A percentile compares a stretch with the other conserved stretches of the same genome.
Conservation (phyloP, 1,140 invertebrate genomes). For the Cardiocondyla obscurior region DNA sequence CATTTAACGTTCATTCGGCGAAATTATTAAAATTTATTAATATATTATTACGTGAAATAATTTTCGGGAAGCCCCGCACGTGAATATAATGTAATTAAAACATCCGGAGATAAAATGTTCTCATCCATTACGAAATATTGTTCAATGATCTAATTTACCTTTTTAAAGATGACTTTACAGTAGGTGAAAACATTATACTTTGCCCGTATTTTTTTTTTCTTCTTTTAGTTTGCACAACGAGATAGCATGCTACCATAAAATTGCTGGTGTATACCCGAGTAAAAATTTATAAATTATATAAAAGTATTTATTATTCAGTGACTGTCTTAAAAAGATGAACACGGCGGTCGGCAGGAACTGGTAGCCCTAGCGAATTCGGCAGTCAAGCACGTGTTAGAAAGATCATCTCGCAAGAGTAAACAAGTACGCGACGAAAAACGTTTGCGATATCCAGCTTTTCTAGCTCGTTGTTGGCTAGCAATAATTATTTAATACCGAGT, state of each 20-base stretch:
- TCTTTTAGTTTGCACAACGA: background rate
- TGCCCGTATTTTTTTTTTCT: background rate
- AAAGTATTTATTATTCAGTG: too few relatives aligned
- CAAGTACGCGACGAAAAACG: too few relatives aligned
- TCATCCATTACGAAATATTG: background rate
- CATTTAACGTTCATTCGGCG: background rate
- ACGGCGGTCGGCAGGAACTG: too few relatives aligned
- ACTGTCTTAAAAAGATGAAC: too few relatives aligned
- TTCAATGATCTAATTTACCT: background rate
- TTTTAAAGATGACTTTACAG: background rate
- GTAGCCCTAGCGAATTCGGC: too few relatives aligned
- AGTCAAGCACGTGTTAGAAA: too few relatives aligned
- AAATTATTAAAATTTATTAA: constrained; percentile 29
- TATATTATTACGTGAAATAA: constrained; percentile 27
- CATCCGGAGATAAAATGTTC: background rate
- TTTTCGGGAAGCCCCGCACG: background rate
- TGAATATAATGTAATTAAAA: constrained; percentile 13
- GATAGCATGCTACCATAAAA: background rate
- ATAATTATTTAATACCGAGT: too few relatives aligned
- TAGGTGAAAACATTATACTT: background rate
- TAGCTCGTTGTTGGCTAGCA: too few relatives aligned
- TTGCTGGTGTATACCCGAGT: background rate
- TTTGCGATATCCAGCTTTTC: too few relatives aligned
- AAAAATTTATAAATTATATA: too few relatives aligned
- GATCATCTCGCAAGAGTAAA: too few relatives aligned